phyloP scores from a whole-genome alignment of 2,888 invertebrate genomes.

The Drosophila conformis region DNA sequence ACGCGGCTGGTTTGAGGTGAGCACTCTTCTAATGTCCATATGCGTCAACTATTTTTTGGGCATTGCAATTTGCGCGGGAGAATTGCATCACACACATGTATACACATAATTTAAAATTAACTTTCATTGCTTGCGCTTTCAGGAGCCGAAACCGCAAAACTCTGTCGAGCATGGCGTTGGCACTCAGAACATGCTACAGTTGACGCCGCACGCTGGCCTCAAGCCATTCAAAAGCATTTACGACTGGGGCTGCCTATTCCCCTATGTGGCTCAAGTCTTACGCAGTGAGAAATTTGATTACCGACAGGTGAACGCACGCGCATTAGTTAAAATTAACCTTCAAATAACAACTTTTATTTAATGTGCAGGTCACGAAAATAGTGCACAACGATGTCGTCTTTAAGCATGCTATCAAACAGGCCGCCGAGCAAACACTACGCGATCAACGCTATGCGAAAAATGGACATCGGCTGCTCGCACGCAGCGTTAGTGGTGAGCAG shows the following conservation, averaged over 20 bases:
- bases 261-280: conserved; percentile 88
- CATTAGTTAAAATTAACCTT: conserved; percentile 2
- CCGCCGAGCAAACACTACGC: conserved; percentile 87
- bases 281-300: conserved; percentile 89
- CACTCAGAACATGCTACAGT: conserved; percentile 86
- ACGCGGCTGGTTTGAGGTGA: conserved; percentile 85
- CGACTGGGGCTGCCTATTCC: conserved; percentile 87
- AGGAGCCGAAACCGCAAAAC: conserved; percentile 81
- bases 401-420: conserved; percentile 89
- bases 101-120: conserved; percentile 6
- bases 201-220: conserved; percentile 87
- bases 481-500: conserved; percentile 76
- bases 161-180: conserved; percentile 82
- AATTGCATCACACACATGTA: conserved; percentile 49
- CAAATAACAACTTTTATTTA: neutral
- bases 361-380: conserved; percentile 78
- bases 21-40: conserved; percentile 8
- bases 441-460: conserved; percentile 82
- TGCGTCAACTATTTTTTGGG: conserved; percentile 1
- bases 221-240: conserved; percentile 86
- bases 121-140: conserved; percentile 32
- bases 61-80: conserved; percentile 25
- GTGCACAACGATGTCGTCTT: conserved; percentile 89
- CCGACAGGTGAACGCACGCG: conserved; percentile 87
- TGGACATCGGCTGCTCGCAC: conserved; percentile 61